These are phyloP conservation scores for Clistopyga incitator DNA, from an alignment of 2,888 invertebrate species.

Conservation along the genomic window DNA sequence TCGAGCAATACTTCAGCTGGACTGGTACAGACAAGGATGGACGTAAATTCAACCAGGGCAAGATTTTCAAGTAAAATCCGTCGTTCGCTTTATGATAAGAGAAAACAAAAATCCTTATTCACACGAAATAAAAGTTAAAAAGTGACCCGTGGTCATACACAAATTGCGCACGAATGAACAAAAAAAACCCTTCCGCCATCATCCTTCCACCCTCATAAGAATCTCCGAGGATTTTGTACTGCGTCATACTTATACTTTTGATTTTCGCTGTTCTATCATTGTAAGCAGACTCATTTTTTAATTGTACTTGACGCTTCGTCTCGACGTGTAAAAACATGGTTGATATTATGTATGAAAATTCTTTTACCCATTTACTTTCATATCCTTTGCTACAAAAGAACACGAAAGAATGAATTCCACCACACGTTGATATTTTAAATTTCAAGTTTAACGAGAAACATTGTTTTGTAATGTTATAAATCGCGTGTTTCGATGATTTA, in stretches of 20 bases:
- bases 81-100: slow-evolving; percentile 73
- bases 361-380: slow-evolving; percentile 30
- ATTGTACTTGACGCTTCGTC: slow-evolving; percentile 48
- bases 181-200: slow-evolving; percentile 48
- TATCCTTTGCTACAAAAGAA: slow-evolving; percentile 4
- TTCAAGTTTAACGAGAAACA: neutral
- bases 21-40: slow-evolving; percentile 93
- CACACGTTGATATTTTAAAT: neutral
- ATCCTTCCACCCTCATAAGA: slow-evolving; percentile 39
- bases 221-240: slow-evolving; percentile 32
- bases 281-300: slow-evolving; percentile 43
- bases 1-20: slow-evolving; percentile 96
- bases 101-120: slow-evolving; percentile 76
- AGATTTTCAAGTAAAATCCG: slow-evolving; percentile 96
- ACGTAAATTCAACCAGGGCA: slow-evolving; percentile 98
- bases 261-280: slow-evolving; percentile 33
- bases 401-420: neutral
- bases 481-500: neutral
- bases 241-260: slow-evolving; percentile 36
- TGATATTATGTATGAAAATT: slow-evolving; percentile 17
- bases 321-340: slow-evolving; percentile 45
- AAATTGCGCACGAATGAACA: slow-evolving; percentile 60
- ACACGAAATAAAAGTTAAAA: slow-evolving; percentile 75
- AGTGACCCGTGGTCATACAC: slow-evolving; percentile 51
- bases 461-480: neutral